Conservation (phyloP, 2,797 vertebrate species). For the Rhinophrynus dorsalis region DNA sequence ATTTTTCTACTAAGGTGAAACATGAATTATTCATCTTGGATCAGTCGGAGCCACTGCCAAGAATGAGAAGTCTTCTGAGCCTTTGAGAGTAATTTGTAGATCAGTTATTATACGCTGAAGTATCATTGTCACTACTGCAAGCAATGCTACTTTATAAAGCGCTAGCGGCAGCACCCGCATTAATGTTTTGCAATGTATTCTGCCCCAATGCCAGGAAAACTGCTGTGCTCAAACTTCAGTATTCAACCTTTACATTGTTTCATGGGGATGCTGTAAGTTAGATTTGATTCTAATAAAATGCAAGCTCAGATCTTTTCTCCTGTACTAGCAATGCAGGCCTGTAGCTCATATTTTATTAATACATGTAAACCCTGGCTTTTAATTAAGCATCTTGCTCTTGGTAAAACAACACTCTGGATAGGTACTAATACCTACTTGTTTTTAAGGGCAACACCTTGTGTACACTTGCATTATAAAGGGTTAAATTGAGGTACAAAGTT, state of each 20-base stretch:
- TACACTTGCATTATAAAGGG: too few relatives aligned
- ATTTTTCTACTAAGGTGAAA: slow-evolving; percentile 45
- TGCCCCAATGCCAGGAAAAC: slow-evolving; percentile 38
- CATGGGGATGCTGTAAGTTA: slow-evolving; percentile 1
- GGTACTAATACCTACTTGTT: too few relatives aligned
- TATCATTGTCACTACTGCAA: slow-evolving; percentile 38
- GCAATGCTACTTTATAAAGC: slow-evolving; percentile 24
- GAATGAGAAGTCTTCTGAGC: slow-evolving; percentile 40
- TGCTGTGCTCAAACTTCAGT: slow-evolving; percentile 31
- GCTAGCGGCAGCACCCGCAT: slow-evolving; percentile 16
- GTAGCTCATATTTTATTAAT: too few relatives aligned
- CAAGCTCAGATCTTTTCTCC: neutral
- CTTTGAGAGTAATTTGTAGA: slow-evolving; percentile 46
- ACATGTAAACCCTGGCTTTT: too few relatives aligned
- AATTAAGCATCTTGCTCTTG: too few relatives aligned
- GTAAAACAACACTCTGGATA: too few relatives aligned
- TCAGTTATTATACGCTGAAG: slow-evolving; percentile 37
- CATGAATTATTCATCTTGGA: slow-evolving; percentile 42
- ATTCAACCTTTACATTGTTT: slow-evolving; percentile 20
- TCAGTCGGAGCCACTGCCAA: slow-evolving; percentile 36
- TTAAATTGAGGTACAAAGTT: too few relatives aligned
- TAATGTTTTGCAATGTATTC: slow-evolving; percentile 41
- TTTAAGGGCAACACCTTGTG: too few relatives aligned
- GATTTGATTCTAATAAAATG: slow-evolving; percentile 13
- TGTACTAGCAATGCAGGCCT: too few relatives aligned